A percentile compares a stretch with the other conserved stretches of the same genome.
phyloP scores from a whole-genome alignment of 2,113 vertebrate species.

The Leiothrix lutea region DNA sequence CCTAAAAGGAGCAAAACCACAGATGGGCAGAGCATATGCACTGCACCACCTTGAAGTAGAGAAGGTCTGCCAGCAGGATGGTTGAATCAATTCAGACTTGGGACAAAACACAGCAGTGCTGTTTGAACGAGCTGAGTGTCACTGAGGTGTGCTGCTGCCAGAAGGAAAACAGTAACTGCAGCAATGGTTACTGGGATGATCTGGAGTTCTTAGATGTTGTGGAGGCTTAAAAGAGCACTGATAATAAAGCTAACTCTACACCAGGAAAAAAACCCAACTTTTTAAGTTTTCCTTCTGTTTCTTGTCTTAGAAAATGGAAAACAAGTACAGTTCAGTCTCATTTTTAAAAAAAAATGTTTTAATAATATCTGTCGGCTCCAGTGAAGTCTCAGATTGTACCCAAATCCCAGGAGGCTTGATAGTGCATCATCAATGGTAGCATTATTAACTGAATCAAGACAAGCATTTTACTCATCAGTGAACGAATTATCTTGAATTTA shows the following conservation, averaged over 20 bases:
- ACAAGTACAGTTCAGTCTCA: not conserved
- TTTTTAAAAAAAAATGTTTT: not conserved
- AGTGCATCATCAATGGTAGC: not conserved
- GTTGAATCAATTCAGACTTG: not conserved
- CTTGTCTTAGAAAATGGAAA: not conserved
- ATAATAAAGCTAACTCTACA: not conserved
- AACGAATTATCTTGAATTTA: conserved; percentile 1
- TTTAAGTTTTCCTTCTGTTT: not conserved
- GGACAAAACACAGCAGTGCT: not conserved
- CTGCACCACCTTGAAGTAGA: not conserved
- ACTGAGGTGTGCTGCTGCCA: not conserved
- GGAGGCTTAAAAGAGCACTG: not conserved
- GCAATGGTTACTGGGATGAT: not conserved
- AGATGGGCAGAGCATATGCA: not conserved
- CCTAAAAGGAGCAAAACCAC: not conserved
- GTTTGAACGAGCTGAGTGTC: not conserved
- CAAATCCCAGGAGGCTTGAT: not conserved
- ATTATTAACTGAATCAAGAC: not conserved
- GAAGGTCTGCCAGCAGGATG: not conserved
- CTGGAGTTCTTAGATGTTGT: not conserved
- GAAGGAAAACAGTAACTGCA: not conserved
- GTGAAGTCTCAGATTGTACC: not conserved
- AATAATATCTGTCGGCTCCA: not conserved
- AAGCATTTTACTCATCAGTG: not conserved
- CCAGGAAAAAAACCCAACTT: not conserved